These are phyloP conservation scores for Actinernus sp. DNA, from an alignment of 92 coral and sea anemone genomes.

Conservation along the genomic window DNA sequence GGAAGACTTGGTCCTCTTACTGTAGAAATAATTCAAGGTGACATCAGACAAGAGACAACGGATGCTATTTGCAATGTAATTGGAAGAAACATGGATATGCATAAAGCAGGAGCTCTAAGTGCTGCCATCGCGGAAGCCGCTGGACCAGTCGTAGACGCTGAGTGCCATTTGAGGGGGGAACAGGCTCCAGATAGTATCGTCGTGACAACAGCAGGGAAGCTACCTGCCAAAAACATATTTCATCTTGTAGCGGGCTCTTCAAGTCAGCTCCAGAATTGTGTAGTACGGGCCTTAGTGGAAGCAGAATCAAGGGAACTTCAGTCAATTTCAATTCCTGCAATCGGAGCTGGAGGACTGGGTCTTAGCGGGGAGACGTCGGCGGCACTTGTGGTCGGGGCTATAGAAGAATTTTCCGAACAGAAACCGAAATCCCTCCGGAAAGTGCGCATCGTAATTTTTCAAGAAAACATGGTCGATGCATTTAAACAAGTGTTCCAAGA, in stretches of 20 bases:
- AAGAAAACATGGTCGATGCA: constrained; percentile 31
- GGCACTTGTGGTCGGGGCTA: constrained; percentile 30
- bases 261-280: constrained; percentile 10
- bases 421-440: constrained; percentile 11
- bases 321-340: constrained; percentile 52
- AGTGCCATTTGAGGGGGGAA: constrained; percentile 17
- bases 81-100: constrained; percentile 36
- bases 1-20: too few relatives aligned
- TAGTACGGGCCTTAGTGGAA: constrained; percentile 16
- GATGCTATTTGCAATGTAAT: constrained; percentile 51
- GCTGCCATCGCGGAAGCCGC: constrained; percentile 40
- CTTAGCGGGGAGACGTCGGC: constrained; percentile 26
- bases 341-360: constrained; percentile 53
- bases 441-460: constrained; percentile 41
- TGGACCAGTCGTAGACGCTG: constrained; percentile 30
- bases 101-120: constrained; percentile 43
- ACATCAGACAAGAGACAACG: constrained; percentile 25
- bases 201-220: constrained; percentile 39
- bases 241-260: constrained; percentile 37
- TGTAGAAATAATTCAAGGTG: constrained; percentile 39
- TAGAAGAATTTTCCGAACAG: constrained; percentile 3
- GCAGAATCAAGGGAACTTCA: constrained; percentile 29
- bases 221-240: constrained; percentile 13
- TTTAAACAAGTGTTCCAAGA: constrained; percentile 46
- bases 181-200: constrained; percentile 33